Conservation (phyloP, 1,140 invertebrate species). For the Lucilia sericata region DNA sequence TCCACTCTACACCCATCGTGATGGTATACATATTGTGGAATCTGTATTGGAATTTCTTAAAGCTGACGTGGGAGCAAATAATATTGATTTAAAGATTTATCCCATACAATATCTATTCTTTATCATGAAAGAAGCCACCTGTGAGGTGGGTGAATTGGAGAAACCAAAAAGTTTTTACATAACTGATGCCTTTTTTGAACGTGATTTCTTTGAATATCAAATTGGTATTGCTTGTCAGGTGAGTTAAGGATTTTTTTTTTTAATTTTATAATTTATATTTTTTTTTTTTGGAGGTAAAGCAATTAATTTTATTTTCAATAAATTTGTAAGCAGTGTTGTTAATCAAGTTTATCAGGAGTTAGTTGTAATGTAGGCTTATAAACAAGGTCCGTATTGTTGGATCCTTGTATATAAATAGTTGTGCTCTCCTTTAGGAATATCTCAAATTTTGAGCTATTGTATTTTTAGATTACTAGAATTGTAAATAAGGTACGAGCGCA, state of each 20-base stretch:
- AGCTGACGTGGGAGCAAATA: background rate
- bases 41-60: slow-evolving; percentile 56
- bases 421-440: too few species aligned
- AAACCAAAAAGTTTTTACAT: slow-evolving; percentile 47
- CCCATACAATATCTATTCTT: slow-evolving; percentile 59
- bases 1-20: slow-evolving; percentile 54
- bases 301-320: background rate
- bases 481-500: too few species aligned
- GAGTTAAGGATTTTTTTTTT: background rate
- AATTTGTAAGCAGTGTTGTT: too few species aligned
- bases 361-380: too few species aligned
- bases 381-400: too few species aligned
- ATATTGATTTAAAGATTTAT: slow-evolving; percentile 50
- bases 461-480: too few species aligned
- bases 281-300: background rate
- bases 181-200: slow-evolving; percentile 52
- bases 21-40: slow-evolving; percentile 53
- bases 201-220: slow-evolving; percentile 57
- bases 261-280: background rate
- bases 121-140: slow-evolving; percentile 54
- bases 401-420: too few species aligned
- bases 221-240: slow-evolving; percentile 57
- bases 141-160: slow-evolving; percentile 48
- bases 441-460: too few species aligned
- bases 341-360: too few species aligned